Evolutionary conservation across 2,797 vertebrate genomes (phyloP).

Genomic region (Sternotherus odoratus): DNA sequence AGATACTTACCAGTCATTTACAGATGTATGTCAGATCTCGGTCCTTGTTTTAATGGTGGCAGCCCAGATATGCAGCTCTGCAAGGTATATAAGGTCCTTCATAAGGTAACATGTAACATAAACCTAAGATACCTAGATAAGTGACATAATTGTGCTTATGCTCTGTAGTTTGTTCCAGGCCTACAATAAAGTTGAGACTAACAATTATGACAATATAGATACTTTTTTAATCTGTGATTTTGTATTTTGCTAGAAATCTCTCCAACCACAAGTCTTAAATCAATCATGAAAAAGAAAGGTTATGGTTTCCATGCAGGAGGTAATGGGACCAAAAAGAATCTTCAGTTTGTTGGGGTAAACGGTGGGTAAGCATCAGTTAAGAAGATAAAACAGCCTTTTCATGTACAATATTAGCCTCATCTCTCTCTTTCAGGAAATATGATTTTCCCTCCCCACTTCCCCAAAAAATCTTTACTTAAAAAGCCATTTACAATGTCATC

Average conservation of each 20-base stretch:
- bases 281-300: constrained; percentile 99
- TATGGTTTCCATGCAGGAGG: constrained; percentile 89
- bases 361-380: constrained; percentile 93
- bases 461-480: constrained; percentile 56
- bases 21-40: background rate
- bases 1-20: constrained; percentile 12
- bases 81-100: background rate
- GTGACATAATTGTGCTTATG: background rate
- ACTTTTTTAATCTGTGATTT: constrained; percentile 77
- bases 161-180: constrained; percentile 2
- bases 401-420: background rate
- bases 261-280: constrained; percentile 93
- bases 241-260: constrained; percentile 82
- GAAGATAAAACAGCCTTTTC: constrained; percentile 59
- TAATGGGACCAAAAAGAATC: constrained; percentile 97
- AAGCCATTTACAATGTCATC: constrained; percentile 44
- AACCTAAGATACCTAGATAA: background rate
- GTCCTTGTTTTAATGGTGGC: background rate
- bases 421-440: constrained; percentile 10
- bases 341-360: constrained; percentile 99
- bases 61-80: background rate
- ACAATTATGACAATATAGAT: background rate
- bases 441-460: background rate
- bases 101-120: background rate
- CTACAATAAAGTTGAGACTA: constrained; percentile 2